Conservation (phyloP, 1,140 invertebrate genomes). For the Geopemphigus sp. region DNA sequence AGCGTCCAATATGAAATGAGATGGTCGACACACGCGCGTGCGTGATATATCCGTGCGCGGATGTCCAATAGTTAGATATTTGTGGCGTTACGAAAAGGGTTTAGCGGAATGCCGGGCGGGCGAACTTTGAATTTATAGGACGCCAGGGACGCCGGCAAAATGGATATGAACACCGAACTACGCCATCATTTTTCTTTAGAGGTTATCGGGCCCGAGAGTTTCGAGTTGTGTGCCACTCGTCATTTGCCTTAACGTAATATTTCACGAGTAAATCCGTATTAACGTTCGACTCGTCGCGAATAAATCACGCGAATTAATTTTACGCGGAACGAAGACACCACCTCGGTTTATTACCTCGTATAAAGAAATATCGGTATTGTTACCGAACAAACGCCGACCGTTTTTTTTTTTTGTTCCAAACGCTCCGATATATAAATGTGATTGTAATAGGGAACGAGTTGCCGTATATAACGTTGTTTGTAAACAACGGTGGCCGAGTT, state of each 20-base stretch:
- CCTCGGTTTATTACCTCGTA: too few relatives aligned
- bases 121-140: constrained; percentile 25
- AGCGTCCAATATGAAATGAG: too few relatives aligned
- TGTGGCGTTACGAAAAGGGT: background rate
- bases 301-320: background rate
- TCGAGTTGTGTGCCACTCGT: background rate
- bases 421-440: too few relatives aligned
- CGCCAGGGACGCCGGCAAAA: background rate
- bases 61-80: background rate
- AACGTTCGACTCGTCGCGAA: background rate
- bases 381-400: too few relatives aligned
- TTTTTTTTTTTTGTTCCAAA: too few relatives aligned
- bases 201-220: constrained; percentile 28
- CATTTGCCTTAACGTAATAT: constrained; percentile 8
- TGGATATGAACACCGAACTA: background rate
- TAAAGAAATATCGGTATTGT: too few relatives aligned
- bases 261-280: constrained; percentile 24
- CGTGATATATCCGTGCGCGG: too few relatives aligned
- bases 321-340: background rate
- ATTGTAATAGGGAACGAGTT: too few relatives aligned
- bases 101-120: background rate
- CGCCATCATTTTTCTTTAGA: constrained; percentile 5
- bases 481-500: too few relatives aligned
- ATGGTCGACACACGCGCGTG: too few relatives aligned
- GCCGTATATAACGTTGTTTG: too few relatives aligned